A percentile compares a stretch with the other conserved stretches of the same genome.
Evolutionary conservation across 1,140 invertebrate genomes (phyloP).

Genomic region (Archegozetes longisetosus): DNA sequence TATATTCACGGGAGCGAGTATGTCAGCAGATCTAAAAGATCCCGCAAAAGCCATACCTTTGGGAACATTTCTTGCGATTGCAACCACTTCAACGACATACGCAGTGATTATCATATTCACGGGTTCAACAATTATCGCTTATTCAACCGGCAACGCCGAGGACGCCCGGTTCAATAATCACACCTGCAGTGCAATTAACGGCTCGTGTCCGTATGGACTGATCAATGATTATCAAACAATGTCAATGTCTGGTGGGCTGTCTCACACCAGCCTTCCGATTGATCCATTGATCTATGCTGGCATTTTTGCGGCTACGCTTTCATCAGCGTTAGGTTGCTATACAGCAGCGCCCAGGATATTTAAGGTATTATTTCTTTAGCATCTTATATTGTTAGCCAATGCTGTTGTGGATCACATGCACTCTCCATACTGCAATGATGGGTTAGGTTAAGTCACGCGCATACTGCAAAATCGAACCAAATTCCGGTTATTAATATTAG

Average conservation of each 20-base stretch:
- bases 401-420: background rate
- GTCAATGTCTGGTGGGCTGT: background rate
- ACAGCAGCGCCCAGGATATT: background rate
- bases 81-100: background rate
- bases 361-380: background rate
- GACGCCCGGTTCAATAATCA: background rate
- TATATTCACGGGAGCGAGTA: constrained; percentile 79
- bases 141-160: background rate
- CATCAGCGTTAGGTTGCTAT: background rate
- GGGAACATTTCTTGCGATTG: background rate
- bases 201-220: constrained; percentile 3
- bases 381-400: background rate
- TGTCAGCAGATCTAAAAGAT: constrained; percentile 80
- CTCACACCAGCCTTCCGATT: background rate
- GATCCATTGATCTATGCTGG: background rate
- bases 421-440: no score
- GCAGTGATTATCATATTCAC: background rate
- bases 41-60: background rate
- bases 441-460: no score
- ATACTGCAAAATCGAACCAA: no score
- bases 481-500: no score
- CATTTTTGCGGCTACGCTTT: background rate
- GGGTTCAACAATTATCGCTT: background rate
- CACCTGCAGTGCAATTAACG: background rate
- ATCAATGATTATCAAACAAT: constrained; percentile 8